A percentile compares a stretch with the other conserved stretches of the same genome.
These are phyloP conservation scores for Ranitomeya imitator DNA, from an alignment of 2,113 vertebrate species.

Conservation along the genomic window DNA sequence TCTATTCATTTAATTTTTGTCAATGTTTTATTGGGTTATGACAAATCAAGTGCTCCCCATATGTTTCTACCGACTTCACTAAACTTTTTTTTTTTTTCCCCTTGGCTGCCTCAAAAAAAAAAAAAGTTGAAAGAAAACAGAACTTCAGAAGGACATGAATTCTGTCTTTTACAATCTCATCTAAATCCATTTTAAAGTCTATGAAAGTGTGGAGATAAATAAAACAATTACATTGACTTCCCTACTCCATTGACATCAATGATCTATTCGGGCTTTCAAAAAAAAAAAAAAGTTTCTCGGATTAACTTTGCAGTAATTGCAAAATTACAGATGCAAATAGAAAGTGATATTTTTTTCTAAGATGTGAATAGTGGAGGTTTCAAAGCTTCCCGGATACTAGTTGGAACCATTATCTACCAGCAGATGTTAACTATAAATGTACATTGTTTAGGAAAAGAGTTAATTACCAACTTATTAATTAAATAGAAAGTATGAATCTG, in stretches of 20 bases:
- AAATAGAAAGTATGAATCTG: conserved; percentile 95
- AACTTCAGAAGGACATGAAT: conserved; percentile 34
- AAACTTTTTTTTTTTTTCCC: conserved; percentile 12
- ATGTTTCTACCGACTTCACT: conserved; percentile 1
- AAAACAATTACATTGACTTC: conserved; percentile 45
- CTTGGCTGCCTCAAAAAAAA: neutral
- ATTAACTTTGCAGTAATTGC: conserved; percentile 42
- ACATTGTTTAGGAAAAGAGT: conserved; percentile 84
- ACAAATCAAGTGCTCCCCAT: conserved; percentile 16
- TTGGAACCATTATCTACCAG: conserved; percentile 74
- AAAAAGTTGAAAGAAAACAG: conserved; percentile 22
- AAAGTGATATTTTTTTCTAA: conserved; percentile 39
- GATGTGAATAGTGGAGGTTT: conserved; percentile 62
- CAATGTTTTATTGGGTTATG: conserved; percentile 22
- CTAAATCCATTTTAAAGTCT: conserved; percentile 34
- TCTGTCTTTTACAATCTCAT: conserved; percentile 11
- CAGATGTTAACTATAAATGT: conserved; percentile 81
- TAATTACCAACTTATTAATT: conserved; percentile 99
- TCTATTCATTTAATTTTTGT: conserved; percentile 16
- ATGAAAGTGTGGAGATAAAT: conserved; percentile 18
- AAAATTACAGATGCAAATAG: conserved; percentile 55
- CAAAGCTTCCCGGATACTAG: conserved; percentile 59
- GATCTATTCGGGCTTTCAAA: conserved; percentile 22
- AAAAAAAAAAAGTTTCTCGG: conserved; percentile 1
- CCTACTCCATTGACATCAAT: conserved; percentile 33